These are phyloP conservation scores for Sebastolobus alascanus DNA, from an alignment of 2,797 vertebrate species.

Conservation along the genomic window DNA sequence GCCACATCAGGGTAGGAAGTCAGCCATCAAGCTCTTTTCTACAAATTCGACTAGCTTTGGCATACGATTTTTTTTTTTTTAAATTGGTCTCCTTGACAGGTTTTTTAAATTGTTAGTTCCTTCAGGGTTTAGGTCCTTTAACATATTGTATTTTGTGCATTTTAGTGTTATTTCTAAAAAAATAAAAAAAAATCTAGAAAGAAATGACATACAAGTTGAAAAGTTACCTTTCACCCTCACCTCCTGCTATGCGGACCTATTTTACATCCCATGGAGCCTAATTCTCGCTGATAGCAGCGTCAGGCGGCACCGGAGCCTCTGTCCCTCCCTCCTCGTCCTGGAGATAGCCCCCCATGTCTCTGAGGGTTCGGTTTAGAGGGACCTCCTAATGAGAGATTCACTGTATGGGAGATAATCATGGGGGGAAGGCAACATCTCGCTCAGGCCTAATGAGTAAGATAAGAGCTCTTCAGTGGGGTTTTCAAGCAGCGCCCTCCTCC, in stretches of 20 bases:
- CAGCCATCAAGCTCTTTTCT: not conserved
- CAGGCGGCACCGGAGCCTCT: conserved; percentile 41
- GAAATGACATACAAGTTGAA: not conserved
- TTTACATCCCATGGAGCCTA: not conserved
- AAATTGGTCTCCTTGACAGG: not conserved
- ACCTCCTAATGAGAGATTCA: conserved; percentile 80
- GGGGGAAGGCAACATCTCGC: conserved; percentile 65
- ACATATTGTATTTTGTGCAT: not conserved
- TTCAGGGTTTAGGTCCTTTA: not conserved
- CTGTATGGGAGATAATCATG: conserved; percentile 79
- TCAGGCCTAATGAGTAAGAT: conserved; percentile 80
- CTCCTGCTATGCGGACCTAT: conserved; percentile 3
- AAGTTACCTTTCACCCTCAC: not conserved
- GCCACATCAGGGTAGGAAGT: conserved; percentile 5
- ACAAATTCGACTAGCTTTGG: not conserved
- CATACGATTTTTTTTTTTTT: not conserved
- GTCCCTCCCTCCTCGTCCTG: conserved; percentile 36
- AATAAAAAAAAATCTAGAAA: not conserved
- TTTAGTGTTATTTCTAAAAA: not conserved
- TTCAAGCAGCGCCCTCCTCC: conserved; percentile 51
- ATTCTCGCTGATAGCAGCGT: conserved; percentile 29
- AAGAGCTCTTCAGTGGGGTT: conserved; percentile 72
- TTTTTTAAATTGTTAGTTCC: not conserved
- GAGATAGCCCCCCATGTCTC: conserved; percentile 52
- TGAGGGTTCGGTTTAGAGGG: conserved; percentile 57